Evolutionary conservation across 2,888 invertebrate genomes (phyloP).

Genomic region (Chalcosyrphus nemorum): DNA sequence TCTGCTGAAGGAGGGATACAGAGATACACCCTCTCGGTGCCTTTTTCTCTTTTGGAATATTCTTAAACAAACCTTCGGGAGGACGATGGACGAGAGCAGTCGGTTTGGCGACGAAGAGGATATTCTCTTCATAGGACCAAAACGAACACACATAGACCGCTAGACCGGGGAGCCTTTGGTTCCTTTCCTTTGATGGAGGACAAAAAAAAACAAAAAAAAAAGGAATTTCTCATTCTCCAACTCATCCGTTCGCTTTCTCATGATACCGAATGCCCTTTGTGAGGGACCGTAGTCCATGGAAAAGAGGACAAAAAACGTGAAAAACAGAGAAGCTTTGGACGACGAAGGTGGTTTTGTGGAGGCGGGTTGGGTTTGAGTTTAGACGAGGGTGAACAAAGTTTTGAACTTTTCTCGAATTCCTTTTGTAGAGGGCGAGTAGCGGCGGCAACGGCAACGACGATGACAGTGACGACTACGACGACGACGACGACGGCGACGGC

Average conservation of each 20-base stretch:
- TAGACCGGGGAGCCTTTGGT: slow-evolving; percentile 69
- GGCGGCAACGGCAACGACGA: too few species aligned
- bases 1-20: slow-evolving; percentile 7
- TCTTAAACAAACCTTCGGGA: slow-evolving; percentile 71
- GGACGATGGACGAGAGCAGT: slow-evolving; percentile 32
- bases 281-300: slow-evolving; percentile 53
- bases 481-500: background rate
- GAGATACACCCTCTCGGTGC: slow-evolving; percentile 36
- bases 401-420: slow-evolving; percentile 71
- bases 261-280: slow-evolving; percentile 72
- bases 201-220: too few species aligned
- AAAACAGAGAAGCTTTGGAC: slow-evolving; percentile 53
- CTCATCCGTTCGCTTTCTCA: slow-evolving; percentile 64
- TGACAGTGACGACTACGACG: too few species aligned
- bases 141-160: slow-evolving; percentile 63
- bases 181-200: slow-evolving; percentile 64
- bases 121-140: slow-evolving; percentile 52
- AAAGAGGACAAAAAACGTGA: slow-evolving; percentile 15
- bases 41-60: slow-evolving; percentile 55
- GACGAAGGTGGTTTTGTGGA: slow-evolving; percentile 37
- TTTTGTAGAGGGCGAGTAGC: slow-evolving; percentile 56
- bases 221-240: slow-evolving; percentile 53
- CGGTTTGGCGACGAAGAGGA: slow-evolving; percentile 53
- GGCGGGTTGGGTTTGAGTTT: slow-evolving; percentile 39
- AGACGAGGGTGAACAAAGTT: slow-evolving; percentile 69